Conservation (phyloP, 2,888 invertebrate genomes). For the Parochlus steinenii region DNA sequence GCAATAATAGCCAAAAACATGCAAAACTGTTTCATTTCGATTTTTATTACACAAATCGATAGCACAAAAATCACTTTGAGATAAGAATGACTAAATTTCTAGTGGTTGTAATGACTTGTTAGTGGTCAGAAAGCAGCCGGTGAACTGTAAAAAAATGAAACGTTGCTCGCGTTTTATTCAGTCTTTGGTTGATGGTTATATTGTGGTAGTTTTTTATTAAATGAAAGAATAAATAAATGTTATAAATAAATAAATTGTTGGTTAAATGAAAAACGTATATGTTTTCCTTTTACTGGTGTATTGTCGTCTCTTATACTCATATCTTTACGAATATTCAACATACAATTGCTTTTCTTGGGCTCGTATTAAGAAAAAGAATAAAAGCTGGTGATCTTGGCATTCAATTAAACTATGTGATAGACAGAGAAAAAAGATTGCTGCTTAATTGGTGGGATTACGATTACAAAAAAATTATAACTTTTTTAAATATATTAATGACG, state of each 20-base stretch:
- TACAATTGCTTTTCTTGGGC: too few relatives aligned
- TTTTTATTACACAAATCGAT: conserved; percentile 9
- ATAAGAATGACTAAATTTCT: too few relatives aligned
- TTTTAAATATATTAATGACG: too few relatives aligned
- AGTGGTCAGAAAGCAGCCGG: conserved; percentile 31
- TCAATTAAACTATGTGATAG: too few relatives aligned
- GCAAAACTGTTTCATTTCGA: conserved; percentile 32
- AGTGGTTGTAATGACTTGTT: conserved; percentile 15
- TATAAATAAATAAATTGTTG: conserved; percentile 20
- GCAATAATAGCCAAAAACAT: conserved; percentile 33
- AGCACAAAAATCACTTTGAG: too few relatives aligned
- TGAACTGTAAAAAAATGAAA: conserved; percentile 31
- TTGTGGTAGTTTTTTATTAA: conserved; percentile 11
- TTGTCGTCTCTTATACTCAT: conserved; percentile 1
- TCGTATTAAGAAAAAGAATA: too few relatives aligned
- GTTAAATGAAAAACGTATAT: conserved; percentile 14
- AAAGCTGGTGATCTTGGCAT: too few relatives aligned
- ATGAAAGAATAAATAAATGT: conserved; percentile 13
- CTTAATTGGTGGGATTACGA: too few relatives aligned
- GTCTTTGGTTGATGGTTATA: conserved; percentile 12
- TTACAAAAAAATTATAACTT: too few relatives aligned
- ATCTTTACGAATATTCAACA: too few relatives aligned
- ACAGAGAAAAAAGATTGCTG: too few relatives aligned
- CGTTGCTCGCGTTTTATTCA: conserved; percentile 33
- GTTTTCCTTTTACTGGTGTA: conserved; percentile 4